Evolutionary conservation across 2,888 invertebrate genomes (phyloP).

Genomic region (Chirona hameri): DNA sequence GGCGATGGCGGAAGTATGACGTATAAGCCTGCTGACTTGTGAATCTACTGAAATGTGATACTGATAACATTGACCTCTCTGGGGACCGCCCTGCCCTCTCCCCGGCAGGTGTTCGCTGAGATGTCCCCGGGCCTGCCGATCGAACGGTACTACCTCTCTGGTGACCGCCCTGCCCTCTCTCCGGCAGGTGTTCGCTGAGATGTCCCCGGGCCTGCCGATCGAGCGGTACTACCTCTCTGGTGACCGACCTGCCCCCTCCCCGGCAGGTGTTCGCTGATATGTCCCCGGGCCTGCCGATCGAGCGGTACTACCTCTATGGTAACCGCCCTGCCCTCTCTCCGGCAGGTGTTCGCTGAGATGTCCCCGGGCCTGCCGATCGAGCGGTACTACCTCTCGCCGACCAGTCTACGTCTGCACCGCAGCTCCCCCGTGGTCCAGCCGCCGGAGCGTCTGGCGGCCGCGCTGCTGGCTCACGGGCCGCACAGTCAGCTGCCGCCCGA

Average conservation of each 20-base stretch:
- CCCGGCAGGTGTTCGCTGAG: slow-evolving; percentile 56
- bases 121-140: slow-evolving; percentile 64
- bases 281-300: slow-evolving; percentile 63
- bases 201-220: slow-evolving; percentile 63
- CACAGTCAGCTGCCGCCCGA: slow-evolving; percentile 52
- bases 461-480: slow-evolving; percentile 48
- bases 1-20: too few species aligned
- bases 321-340: slow-evolving; percentile 51
- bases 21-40: too few species aligned
- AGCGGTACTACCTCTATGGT: slow-evolving; percentile 62
- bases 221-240: slow-evolving; percentile 63
- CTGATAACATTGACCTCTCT: too few species aligned
- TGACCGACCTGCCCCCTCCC: slow-evolving; percentile 52
- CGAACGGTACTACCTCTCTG: slow-evolving; percentile 58
- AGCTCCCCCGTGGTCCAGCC: slow-evolving; percentile 42
- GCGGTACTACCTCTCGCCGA: slow-evolving; percentile 61
- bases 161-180: background rate
- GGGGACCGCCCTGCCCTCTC: too few species aligned
- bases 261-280: slow-evolving; percentile 59
- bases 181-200: slow-evolving; percentile 57
- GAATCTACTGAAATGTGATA: too few species aligned
- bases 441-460: slow-evolving; percentile 47
- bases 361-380: slow-evolving; percentile 65
- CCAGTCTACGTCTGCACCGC: slow-evolving; percentile 53
- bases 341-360: slow-evolving; percentile 58